Evolutionary conservation across 2,888 invertebrate species (phyloP).

Genomic region (Eupithecia insigniata): DNA sequence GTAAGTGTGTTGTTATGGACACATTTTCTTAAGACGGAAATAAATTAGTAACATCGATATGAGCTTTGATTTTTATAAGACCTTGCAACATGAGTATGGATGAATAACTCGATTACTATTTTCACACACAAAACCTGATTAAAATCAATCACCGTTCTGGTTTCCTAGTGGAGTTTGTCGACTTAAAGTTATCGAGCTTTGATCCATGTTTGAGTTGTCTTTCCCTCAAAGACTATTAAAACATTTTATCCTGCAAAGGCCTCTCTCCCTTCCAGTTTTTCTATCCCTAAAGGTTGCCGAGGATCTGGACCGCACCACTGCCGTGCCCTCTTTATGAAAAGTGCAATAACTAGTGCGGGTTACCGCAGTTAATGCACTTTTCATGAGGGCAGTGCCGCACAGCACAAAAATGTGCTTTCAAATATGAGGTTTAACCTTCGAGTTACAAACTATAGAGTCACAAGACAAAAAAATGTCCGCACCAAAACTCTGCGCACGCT

Average conservation of each 20-base stretch:
- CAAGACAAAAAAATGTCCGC: too few relatives aligned
- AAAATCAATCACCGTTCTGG: background rate
- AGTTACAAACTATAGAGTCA: too few relatives aligned
- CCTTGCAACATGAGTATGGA: slow-evolving; percentile 4
- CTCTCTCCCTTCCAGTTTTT: background rate
- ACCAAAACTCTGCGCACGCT: too few relatives aligned
- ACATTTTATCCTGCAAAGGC: background rate
- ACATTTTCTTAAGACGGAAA: slow-evolving; percentile 79
- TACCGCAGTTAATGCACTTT: too few relatives aligned
- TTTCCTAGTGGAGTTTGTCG: background rate
- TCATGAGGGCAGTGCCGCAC: too few relatives aligned
- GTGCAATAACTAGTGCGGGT: too few relatives aligned
- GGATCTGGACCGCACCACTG: background rate
- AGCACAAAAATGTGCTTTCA: background rate
- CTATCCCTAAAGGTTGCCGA: background rate
- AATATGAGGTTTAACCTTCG: too few relatives aligned
- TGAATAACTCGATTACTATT: background rate
- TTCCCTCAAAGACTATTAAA: background rate
- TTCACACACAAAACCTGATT: background rate
- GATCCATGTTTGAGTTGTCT: slow-evolving; percentile 1
- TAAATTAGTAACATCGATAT: slow-evolving; percentile 80
- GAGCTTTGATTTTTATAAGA: slow-evolving; percentile 62
- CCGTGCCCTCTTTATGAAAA: too few relatives aligned
- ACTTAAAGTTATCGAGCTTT: background rate
- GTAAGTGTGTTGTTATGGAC: slow-evolving; percentile 77